Base-by-base conservation (phyloP, 2,797 vertebrate species). In the Ptychobarbus kaznakovi region DNA sequence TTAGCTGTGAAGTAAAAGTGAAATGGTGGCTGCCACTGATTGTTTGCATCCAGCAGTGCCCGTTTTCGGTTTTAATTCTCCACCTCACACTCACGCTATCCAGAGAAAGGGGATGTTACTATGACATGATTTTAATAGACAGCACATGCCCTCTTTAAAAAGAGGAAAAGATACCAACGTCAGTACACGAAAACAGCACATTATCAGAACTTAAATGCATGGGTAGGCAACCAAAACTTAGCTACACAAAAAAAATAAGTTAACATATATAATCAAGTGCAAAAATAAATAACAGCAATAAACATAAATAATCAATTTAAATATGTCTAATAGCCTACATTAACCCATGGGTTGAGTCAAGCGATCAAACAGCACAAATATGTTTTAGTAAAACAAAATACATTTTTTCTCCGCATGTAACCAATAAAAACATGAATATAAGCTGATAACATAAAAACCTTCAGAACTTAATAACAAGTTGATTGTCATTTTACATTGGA, bases 21-120 rank as follows among this genome's bases (percentile, higher is more conserved):
- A 75, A 83, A 51, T 12, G 6, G 40, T 15, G 65, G 11, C 25
- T 28, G 18, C 2, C 56, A 51, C 3, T 35, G 8, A 51, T 22
- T n/a, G 42, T 75, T 38, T 74, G 70, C 40, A 65, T 51, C 56
- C 9, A 65, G 42, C 56, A 32, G 51, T 42, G 20, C 5, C 70
- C 1, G 13, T 40, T 83, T 83, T 83, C 44, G 6, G 42, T 83
- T 83, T 83, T 75, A 65, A 11, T 74, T 82, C 42, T 63, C 16
- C 16, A 46, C 61, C 10, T 83, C 13, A 83, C 56, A 16, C 28
- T 20, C 58, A 46, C 22, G 3, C 56, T 61, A 10, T 63, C 25
- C 18, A 28, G 6, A 13, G 28, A 73, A 61, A 75, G 70, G 56
- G 70, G 70, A 61, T 74, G 42, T 65, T 75, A 35, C 40, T 10